These are phyloP conservation scores for Ivindomyrus marchei DNA, from an alignment of 2,113 vertebrate genomes.

Conservation along the genomic window DNA sequence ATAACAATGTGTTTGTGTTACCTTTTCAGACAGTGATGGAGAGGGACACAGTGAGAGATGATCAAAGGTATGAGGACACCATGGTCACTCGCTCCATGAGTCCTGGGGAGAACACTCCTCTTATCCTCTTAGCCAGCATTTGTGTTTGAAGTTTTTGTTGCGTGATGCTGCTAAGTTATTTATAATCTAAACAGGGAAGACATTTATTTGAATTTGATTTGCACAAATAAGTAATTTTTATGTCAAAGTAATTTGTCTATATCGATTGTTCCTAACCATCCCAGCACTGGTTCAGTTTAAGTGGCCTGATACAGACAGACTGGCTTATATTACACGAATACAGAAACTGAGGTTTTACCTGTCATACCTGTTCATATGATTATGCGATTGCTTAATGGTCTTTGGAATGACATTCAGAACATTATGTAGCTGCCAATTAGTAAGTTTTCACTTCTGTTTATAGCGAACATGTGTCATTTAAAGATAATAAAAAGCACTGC, in stretches of 20 bases:
- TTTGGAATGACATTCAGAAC: neutral
- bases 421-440: neutral
- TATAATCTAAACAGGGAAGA: neutral
- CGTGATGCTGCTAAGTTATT: neutral
- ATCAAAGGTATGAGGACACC: conserved; percentile 48
- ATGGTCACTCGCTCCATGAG: conserved; percentile 40
- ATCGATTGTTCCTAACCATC: neutral
- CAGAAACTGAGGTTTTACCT: neutral
- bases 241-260: neutral
- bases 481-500: neutral
- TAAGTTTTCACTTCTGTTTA: neutral
- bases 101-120: neutral
- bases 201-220: neutral
- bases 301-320: neutral
- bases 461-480: neutral
- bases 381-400: neutral
- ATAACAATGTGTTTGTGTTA: neutral
- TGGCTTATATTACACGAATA: neutral
- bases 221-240: neutral
- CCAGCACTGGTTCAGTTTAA: neutral
- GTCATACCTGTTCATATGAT: neutral
- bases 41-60: conserved; percentile 53
- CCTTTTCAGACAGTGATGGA: conserved; percentile 52
- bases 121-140: neutral
- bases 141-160: neutral